Conservation (phyloP, 2,888 invertebrate genomes). For the Yponomeuta evonymella region DNA sequence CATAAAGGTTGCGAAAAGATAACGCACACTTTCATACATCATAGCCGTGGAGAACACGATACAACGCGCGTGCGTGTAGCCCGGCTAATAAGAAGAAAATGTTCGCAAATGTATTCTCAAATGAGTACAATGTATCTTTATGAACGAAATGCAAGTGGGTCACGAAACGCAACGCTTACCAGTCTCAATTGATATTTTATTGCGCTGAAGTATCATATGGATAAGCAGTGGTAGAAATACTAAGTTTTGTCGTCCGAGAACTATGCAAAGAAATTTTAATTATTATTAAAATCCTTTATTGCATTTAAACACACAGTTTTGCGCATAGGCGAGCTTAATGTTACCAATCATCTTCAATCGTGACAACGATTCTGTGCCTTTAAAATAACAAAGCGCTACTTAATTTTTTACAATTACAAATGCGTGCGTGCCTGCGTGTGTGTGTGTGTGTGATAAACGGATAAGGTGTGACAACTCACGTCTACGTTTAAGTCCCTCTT, state of each 20-base stretch:
- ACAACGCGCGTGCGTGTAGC: neutral
- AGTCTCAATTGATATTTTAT: slow-evolving; percentile 1
- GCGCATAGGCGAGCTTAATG: too few species aligned
- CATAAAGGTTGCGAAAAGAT: neutral
- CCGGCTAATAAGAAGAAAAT: neutral
- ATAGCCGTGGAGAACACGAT: neutral
- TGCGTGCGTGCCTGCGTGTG: too few species aligned
- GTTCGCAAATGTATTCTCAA: slow-evolving; percentile 1
- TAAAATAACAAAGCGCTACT: too few species aligned
- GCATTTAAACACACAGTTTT: too few species aligned
- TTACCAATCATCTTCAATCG: too few species aligned
- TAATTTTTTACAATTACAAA: too few species aligned
- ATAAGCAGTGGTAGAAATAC: neutral
- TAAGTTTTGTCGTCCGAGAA: neutral
- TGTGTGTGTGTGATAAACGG: too few species aligned
- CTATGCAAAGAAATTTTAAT: too few species aligned
- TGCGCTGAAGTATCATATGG: neutral
- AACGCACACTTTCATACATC: neutral
- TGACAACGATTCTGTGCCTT: too few species aligned
- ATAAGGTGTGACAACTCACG: too few species aligned
- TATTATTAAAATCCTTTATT: too few species aligned
- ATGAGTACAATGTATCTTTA: slow-evolving; percentile 1
- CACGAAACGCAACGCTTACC: slow-evolving; percentile 1
- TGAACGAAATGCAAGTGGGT: neutral
- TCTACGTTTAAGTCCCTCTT: too few species aligned